Evolutionary conservation across 2,113 vertebrate species (phyloP), one percentile per base, ranked within the genome.

Genomic region (Anarrhichthys ocellatus): DNA sequence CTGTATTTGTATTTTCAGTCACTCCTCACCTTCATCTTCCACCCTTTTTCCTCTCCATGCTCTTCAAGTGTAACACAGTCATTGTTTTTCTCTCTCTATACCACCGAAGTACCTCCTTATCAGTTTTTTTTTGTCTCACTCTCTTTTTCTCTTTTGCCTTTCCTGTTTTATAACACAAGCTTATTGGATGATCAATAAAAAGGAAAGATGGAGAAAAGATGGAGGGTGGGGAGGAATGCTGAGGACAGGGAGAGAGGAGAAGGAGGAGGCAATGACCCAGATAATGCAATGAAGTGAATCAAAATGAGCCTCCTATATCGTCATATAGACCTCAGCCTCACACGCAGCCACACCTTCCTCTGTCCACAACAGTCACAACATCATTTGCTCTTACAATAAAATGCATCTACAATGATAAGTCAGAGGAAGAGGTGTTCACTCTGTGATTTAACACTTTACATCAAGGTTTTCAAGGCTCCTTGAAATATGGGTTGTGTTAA

Each of bases 201-300:
- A 72, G 54, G 18, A 69, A 61, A 50, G 22, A 9, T 40, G 27
- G 38, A 58, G 22, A 65, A 61, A 22, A 27, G 76, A 56, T 61
- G 73, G 66, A 85, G 83, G 79, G 79, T 17, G 76, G 74, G 73
- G 61, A 10, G 36, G n/a, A 48, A 44, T 7, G 2, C 11, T 2
- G 38, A 46, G 63, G 68, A 65, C 18, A 18, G 48, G 9, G 54
- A 20, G 54, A 20, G 62, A 58, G 3, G 65, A 54, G 73, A 61
- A 69, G 78, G 65, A 67, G 76, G 81, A 89, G 81, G 87, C 80
- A 81, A 46, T 93, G 91, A 89, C 91, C 90, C 88, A 93, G 81
- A 91, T 92, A 91, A 91, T 87, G 76, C 73, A 89, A 84, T 83
- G 76, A 82, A 82, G 77, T 80, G 81, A 88, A 84, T 87, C 87